These are phyloP conservation scores for Notospermus geniculatus DNA, from an alignment of 1,140 invertebrate genomes.

Conservation along the genomic window DNA sequence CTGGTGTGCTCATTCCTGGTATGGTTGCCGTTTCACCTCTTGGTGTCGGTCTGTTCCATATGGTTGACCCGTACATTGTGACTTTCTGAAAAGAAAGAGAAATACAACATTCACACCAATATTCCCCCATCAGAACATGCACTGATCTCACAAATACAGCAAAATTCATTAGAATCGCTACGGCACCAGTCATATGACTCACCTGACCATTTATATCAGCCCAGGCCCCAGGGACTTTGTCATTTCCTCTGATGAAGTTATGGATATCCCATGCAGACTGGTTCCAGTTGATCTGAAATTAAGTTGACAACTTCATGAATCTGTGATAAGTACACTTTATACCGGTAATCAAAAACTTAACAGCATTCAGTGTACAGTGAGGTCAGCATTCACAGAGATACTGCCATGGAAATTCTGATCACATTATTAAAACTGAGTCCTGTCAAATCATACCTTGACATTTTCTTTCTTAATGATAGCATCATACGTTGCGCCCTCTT, in stretches of 20 bases:
- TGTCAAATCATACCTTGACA: slow-evolving; percentile 46
- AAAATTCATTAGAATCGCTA: not conserved
- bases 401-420: too few relatives aligned
- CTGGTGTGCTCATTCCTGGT: slow-evolving; percentile 63
- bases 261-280: slow-evolving; percentile 72
- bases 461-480: slow-evolving; percentile 78
- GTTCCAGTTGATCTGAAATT: slow-evolving; percentile 69
- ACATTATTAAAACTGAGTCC: too few relatives aligned
- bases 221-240: slow-evolving; percentile 86
- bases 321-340: too few relatives aligned
- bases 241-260: slow-evolving; percentile 90
- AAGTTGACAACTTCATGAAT: too few relatives aligned
- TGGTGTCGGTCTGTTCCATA: slow-evolving; percentile 68
- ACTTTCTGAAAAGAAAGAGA: slow-evolving; percentile 38
- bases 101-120: not conserved
- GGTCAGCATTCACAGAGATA: too few relatives aligned
- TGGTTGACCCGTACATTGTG: slow-evolving; percentile 72
- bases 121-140: too few relatives aligned
- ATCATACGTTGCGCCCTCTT: slow-evolving; percentile 89
- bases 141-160: too few relatives aligned
- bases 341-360: too few relatives aligned
- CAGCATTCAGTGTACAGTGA: too few relatives aligned
- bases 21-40: slow-evolving; percentile 64
- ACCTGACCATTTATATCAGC: slow-evolving; percentile 65
- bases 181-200: too few relatives aligned